These are phyloP conservation scores for Biston stratarius DNA, from an alignment of 2,888 invertebrate genomes.

Conservation along the genomic window DNA sequence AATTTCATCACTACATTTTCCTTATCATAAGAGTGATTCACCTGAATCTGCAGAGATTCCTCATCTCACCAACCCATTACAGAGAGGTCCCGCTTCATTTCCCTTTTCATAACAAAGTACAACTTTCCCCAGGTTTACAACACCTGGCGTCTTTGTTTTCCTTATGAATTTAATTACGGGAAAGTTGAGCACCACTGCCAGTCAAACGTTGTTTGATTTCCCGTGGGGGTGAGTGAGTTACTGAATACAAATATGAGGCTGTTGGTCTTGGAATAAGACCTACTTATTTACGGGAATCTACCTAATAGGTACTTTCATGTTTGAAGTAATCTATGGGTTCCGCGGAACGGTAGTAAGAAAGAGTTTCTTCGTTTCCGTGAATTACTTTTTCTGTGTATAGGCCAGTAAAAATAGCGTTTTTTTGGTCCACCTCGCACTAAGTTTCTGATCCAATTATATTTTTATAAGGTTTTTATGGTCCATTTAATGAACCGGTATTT, in stretches of 20 bases:
- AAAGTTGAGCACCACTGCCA: conserved; percentile 40
- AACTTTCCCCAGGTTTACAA: conserved; percentile 30
- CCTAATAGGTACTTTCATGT: too few species aligned
- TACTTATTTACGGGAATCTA: not conserved
- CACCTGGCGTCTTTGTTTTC: conserved; percentile 39
- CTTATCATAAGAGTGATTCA: conserved; percentile 12
- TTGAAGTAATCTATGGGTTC: too few species aligned
- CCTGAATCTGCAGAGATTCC: conserved; percentile 7
- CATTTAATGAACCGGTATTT: too few species aligned
- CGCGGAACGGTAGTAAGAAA: too few species aligned
- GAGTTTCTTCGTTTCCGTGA: too few species aligned
- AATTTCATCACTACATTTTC: conserved; percentile 11
- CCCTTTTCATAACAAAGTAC: conserved; percentile 31
- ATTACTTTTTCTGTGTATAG: too few species aligned
- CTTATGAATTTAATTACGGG: conserved; percentile 45
- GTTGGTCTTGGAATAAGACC: conserved; percentile 11
- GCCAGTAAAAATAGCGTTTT: too few species aligned
- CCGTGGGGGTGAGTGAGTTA: conserved; percentile 26
- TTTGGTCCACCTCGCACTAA: too few species aligned
- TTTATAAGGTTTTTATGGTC: too few species aligned
- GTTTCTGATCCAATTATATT: too few species aligned
- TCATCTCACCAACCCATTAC: conserved; percentile 25
- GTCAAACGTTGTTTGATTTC: conserved; percentile 38
- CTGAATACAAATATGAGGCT: conserved; percentile 28
- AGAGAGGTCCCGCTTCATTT: conserved; percentile 22